These are phyloP conservation scores for Spilarctia lutea DNA, from an alignment of 2,888 invertebrate genomes.

Conservation along the genomic window DNA sequence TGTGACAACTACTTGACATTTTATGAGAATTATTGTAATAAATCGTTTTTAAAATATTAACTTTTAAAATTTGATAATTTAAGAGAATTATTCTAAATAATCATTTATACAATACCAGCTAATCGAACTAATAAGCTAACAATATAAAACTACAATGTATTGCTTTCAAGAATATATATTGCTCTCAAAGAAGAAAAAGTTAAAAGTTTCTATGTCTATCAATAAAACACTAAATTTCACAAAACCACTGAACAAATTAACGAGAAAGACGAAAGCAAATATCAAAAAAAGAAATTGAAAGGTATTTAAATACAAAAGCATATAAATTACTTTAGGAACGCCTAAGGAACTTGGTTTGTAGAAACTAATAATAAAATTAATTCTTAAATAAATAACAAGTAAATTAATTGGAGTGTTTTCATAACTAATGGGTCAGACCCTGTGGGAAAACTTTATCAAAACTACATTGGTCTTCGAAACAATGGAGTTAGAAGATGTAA, in stretches of 20 bases:
- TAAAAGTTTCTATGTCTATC: too few species aligned
- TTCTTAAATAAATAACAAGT: slow-evolving; percentile 2
- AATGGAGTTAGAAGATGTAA: neutral
- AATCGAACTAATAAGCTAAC: too few species aligned
- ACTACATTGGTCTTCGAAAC: neutral
- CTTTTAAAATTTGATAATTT: too few species aligned
- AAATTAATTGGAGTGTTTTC: neutral
- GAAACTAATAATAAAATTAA: neutral
- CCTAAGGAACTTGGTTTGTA: neutral
- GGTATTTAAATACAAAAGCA: neutral
- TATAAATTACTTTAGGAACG: neutral
- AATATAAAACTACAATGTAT: too few species aligned
- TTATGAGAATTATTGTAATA: too few species aligned
- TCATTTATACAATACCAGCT: too few species aligned
- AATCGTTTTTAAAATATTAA: too few species aligned
- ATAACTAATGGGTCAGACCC: neutral
- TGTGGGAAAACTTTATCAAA: neutral
- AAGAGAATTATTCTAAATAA: too few species aligned
- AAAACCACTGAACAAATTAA: neutral
- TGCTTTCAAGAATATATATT: too few species aligned
- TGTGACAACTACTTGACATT: too few species aligned
- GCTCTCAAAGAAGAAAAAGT: too few species aligned
- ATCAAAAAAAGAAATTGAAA: neutral
- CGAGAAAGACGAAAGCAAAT: neutral
- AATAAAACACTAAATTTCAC: neutral